Conservation (phyloP, 2,797 vertebrate species). For the Sebastes taczanowskii region DNA sequence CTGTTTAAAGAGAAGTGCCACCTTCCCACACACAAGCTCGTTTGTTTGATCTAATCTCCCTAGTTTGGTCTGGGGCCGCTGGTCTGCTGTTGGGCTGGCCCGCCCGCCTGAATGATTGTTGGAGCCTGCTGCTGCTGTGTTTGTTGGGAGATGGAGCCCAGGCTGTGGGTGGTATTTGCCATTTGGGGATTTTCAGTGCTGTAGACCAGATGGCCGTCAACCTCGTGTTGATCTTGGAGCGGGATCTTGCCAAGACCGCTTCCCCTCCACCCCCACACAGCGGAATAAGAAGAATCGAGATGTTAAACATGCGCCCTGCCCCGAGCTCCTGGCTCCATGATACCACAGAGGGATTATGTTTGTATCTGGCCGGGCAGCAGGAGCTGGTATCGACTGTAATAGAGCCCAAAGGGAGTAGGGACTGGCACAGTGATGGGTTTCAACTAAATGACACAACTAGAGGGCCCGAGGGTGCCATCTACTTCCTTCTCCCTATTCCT, state of each 20-base stretch:
- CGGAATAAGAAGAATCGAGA: constrained; percentile 62
- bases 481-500: neutral
- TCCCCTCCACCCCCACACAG: neutral
- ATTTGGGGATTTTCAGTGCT: constrained; percentile 56
- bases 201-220: constrained; percentile 72
- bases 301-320: constrained; percentile 66
- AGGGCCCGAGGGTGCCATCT: constrained; percentile 18
- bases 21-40: constrained; percentile 41
- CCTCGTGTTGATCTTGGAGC: constrained; percentile 74
- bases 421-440: constrained; percentile 31
- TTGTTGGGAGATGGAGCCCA: constrained; percentile 34
- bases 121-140: constrained; percentile 24
- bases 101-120: constrained; percentile 42
- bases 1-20: constrained; percentile 64
- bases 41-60: constrained; percentile 67
- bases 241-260: constrained; percentile 37
- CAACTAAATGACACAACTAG: constrained; percentile 30
- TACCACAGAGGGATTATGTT: constrained; percentile 58
- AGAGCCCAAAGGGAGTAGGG: constrained; percentile 43
- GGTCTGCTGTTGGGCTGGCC: constrained; percentile 1
- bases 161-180: constrained; percentile 66
- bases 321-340: constrained; percentile 49
- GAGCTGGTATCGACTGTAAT: constrained; percentile 40
- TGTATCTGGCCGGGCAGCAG: constrained; percentile 48
- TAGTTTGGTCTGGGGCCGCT: constrained; percentile 13